Conservation (phyloP, 1,140 invertebrate species). For the Gonioctena quinquepunctata region DNA sequence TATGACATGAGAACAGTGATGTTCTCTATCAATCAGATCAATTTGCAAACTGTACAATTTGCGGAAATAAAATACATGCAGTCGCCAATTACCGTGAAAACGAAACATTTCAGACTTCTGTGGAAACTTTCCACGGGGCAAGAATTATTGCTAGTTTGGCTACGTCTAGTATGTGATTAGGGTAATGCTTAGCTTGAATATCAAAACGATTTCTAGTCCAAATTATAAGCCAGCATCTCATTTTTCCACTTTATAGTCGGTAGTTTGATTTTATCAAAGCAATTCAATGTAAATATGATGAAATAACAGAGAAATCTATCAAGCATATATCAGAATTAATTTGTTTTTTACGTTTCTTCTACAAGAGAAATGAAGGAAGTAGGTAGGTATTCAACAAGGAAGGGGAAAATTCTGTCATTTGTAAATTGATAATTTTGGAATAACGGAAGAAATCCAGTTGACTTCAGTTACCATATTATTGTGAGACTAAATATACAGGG, state of each 20-base stretch:
- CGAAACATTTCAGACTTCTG: neutral
- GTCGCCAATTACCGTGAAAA: neutral
- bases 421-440: too few species aligned
- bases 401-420: too few species aligned
- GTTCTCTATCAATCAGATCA: neutral
- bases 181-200: neutral
- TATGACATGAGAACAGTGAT: neutral
- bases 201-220: neutral
- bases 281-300: neutral
- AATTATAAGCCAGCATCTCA: neutral
- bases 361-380: too few species aligned
- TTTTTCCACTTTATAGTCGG: neutral
- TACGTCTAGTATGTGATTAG: neutral
- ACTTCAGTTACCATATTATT: too few species aligned
- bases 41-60: neutral
- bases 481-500: too few species aligned
- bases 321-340: neutral
- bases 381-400: too few species aligned
- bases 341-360: neutral
- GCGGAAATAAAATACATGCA: neutral
- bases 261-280: conserved; percentile 1
- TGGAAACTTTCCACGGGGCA: neutral
- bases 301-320: neutral
- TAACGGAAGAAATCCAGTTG: too few species aligned
- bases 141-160: neutral